Evolutionary conservation across 2,797 vertebrate genomes (phyloP).

Genomic region (Vultur gryphus): DNA sequence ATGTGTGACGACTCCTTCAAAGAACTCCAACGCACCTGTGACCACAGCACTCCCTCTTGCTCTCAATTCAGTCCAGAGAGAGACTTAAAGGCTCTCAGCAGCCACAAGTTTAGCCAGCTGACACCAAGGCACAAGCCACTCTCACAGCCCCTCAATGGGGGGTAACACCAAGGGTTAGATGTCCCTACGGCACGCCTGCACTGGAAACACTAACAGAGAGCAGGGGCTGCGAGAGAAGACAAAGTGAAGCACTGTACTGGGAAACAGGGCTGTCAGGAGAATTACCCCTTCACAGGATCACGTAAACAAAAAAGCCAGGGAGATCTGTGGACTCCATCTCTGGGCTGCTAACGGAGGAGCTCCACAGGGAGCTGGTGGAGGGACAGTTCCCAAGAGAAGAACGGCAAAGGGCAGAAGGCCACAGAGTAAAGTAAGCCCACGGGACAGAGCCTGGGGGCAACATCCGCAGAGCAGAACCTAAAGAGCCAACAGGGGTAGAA

Average conservation of each 20-base stretch:
- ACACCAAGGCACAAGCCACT: neutral
- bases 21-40: neutral
- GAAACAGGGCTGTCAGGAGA: neutral
- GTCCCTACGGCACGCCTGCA: neutral
- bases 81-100: neutral
- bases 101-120: neutral
- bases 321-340: neutral
- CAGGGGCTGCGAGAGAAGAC: neutral
- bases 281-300: neutral
- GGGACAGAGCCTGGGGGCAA: neutral
- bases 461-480: neutral
- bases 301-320: neutral
- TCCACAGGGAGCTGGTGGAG: neutral
- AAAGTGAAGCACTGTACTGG: neutral
- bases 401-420: neutral
- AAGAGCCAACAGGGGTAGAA: neutral
- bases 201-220: neutral
- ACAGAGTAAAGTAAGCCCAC: neutral
- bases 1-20: neutral
- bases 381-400: neutral
- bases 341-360: neutral
- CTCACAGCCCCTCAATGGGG: neutral
- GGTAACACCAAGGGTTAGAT: neutral
- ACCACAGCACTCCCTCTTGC: neutral
- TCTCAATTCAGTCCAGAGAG: neutral